Percentiles rank a stretch among this genome's conserved stretches.
phyloP scores from a whole-genome alignment of 2,113 vertebrate genomes.

The Sinocyclocheilus anshuiensis region DNA sequence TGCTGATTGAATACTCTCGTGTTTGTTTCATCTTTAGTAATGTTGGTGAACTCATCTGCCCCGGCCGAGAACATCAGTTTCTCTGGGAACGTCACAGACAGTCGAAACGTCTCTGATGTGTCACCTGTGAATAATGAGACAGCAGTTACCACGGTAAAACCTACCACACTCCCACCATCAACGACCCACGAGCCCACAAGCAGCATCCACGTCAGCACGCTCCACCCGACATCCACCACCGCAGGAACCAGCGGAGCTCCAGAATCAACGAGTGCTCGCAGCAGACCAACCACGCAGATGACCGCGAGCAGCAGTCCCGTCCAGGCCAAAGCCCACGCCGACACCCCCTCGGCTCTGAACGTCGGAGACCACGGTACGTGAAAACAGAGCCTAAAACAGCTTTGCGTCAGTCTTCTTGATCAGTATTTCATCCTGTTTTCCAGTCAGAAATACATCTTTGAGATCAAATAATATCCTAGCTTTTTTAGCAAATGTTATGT shows the following conservation, averaged over 20 bases:
- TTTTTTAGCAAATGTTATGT: background rate
- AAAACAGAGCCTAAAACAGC: constrained; percentile 17
- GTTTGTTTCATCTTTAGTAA: background rate
- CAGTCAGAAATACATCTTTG: background rate
- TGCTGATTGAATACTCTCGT: background rate
- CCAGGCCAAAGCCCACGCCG: constrained; percentile 55
- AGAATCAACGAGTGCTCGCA: background rate
- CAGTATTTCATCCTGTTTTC: background rate
- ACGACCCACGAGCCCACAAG: background rate
- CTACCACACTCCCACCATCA: background rate
- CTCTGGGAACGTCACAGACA: constrained; percentile 16
- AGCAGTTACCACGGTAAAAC: background rate
- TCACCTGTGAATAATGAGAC: background rate
- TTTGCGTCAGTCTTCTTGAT: background rate
- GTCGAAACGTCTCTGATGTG: background rate
- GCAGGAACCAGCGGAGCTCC: constrained; percentile 7
- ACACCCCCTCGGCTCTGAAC: constrained; percentile 70
- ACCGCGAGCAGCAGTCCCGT: constrained; percentile 53
- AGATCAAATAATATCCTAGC: background rate
- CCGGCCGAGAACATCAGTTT: background rate
- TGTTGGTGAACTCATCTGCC: background rate
- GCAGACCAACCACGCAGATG: constrained; percentile 34
- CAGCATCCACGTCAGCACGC: background rate
- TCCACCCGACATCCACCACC: background rate
- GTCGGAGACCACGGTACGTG: constrained; percentile 69